Base-by-base conservation (phyloP, 1,140 invertebrate genomes). In the Philopotamus ludificatus region DNA sequence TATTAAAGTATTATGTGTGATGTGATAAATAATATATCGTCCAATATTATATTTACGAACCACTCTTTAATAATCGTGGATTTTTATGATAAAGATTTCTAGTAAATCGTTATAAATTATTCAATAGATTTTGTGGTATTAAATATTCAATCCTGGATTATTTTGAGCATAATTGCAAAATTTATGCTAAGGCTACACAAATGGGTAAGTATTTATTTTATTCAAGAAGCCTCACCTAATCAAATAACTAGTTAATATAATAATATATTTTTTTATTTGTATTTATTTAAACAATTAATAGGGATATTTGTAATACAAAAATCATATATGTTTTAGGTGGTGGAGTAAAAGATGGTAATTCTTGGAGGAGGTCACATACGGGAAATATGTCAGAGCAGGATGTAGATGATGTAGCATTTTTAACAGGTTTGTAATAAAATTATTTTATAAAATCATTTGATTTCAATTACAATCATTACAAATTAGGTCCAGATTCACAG, bases 371-470 rank as follows among this genome's bases (percentile, higher is more conserved):
- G 12, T 70, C 68, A 2, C 68, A 70, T 41, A 62, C 65, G 20
- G 68, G 79, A 23, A 80, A 79, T 63, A 90, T 90, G 87, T 89
- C 89, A 77, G 92, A 94, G 74, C 90, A 92, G 76, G 92, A 95
- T 84, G 86, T 95, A 71, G 93, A 94, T 77, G 92, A 95, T 82
- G 92, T 93, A 72, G 92, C 92, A 28, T 94, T 94, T 82, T 81
- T 94, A 74, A 94, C 92, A 84, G 92, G 92, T 92, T 64, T 21
- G 18, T 12, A 18, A 3, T 50, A 16, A 47, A 7, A 16, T 18
- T 44, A 25, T n/a, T 42, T 12, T 21, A 42, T 22, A 15, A 12
- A 42, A 15, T 21, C 45, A 12, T 65, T 15, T 8, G 15, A 20
- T n/a, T 47, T 7, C 15, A 44, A 60, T 26, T 12, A 45, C 26